Conservation (phyloP, 2,888 invertebrate genomes). For the Antheraea assamensis region DNA sequence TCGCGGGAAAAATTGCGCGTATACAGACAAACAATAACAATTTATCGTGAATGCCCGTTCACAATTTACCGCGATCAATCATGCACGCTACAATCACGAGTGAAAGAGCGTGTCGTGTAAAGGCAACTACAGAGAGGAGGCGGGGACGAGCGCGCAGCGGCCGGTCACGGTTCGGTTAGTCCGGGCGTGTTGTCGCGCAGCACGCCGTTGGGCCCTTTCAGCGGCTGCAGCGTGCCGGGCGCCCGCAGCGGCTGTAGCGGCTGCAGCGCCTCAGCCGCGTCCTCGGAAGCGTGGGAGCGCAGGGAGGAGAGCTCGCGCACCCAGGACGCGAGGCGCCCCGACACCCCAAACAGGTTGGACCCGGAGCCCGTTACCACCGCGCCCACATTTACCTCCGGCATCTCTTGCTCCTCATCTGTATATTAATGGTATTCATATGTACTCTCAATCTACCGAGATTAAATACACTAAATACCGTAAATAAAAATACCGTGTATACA, state of each 20-base stretch:
- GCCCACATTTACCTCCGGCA: conserved; percentile 72
- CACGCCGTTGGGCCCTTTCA: conserved; percentile 56
- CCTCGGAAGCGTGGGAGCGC: conserved; percentile 65
- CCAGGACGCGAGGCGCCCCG: conserved; percentile 77
- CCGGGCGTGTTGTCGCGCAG: conserved; percentile 38
- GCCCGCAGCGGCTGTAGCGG: conserved; percentile 35
- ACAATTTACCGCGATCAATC: too few species aligned
- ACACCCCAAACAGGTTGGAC: conserved; percentile 78
- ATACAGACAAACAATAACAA: too few species aligned
- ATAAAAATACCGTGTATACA: background rate
- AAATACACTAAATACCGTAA: too few species aligned
- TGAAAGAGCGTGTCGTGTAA: too few species aligned
- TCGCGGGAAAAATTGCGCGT: too few species aligned
- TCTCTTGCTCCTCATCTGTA: conserved; percentile 70
- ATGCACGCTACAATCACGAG: too few species aligned
- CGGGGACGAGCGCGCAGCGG: conserved; percentile 18
- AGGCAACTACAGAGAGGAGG: conserved; percentile 26
- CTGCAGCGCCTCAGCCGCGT: conserved; percentile 60
- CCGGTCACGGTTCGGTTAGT: conserved; percentile 29
- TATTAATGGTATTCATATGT: background rate
- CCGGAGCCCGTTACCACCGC: conserved; percentile 75
- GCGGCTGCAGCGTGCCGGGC: conserved; percentile 26
- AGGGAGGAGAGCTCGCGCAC: conserved; percentile 76
- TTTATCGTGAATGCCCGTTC: too few species aligned
- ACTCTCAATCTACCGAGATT: background rate